phyloP scores from a whole-genome alignment of 37 sponge, comb jelly and placozoan genomes.

The Bolinopsis microptera region DNA sequence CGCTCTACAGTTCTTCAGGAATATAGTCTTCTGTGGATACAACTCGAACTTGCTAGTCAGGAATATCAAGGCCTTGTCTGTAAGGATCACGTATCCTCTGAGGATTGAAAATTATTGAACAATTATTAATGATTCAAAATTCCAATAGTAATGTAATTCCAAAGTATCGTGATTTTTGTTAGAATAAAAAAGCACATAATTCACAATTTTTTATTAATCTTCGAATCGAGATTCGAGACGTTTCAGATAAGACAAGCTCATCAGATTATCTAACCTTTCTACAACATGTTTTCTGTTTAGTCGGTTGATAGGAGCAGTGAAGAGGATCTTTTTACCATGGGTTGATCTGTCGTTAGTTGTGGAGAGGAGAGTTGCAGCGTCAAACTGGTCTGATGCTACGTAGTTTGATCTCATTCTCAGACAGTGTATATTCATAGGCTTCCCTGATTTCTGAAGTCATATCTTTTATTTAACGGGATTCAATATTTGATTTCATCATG shows the following conservation, averaged over 20 bases:
- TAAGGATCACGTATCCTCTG: neutral
- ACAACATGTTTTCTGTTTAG: conserved; percentile 59
- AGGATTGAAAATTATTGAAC: too few relatives aligned
- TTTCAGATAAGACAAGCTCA: too few relatives aligned
- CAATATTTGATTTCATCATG: too few relatives aligned
- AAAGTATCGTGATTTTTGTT: too few relatives aligned
- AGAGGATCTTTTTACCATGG: neutral
- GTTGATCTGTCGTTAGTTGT: neutral
- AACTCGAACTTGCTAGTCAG: conserved; percentile 46
- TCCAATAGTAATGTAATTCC: too few relatives aligned
- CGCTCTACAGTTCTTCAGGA: neutral
- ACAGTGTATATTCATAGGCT: neutral
- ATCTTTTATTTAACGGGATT: too few relatives aligned
- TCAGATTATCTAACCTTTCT: conserved; percentile 29
- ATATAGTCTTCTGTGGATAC: conserved; percentile 54
- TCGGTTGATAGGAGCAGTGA: conserved; percentile 19
- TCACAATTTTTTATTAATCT: too few relatives aligned
- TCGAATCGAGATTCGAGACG: too few relatives aligned
- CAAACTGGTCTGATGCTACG: neutral
- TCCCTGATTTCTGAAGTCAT: neutral
- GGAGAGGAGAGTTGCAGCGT: neutral
- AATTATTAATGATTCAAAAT: too few relatives aligned
- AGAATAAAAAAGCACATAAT: too few relatives aligned
- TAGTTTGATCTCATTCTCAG: neutral
- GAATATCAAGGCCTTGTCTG: conserved; percentile 14